A percentile compares a stretch with the other conserved stretches of the same genome.
Evolutionary conservation across 2,113 vertebrate genomes (phyloP).

Genomic region (Mustelus asterias): DNA sequence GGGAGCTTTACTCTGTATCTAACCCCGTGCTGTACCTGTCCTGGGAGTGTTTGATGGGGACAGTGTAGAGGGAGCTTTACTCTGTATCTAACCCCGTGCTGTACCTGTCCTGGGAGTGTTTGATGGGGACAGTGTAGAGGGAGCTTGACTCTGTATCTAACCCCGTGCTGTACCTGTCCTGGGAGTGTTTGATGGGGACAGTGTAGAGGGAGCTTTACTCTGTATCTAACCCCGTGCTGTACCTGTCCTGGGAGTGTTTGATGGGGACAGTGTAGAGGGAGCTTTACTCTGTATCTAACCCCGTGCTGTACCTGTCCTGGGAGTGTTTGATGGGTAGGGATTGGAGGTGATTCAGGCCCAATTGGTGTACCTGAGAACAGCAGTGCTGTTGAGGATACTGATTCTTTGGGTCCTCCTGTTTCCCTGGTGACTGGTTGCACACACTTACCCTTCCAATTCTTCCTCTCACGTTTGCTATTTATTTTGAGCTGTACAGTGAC

Average conservation of each 20-base stretch:
- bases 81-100: not conserved
- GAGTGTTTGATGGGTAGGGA: not conserved
- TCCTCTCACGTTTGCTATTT: constrained; percentile 25
- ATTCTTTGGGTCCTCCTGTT: not conserved
- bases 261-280: not conserved
- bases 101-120: too few relatives aligned
- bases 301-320: not conserved
- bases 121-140: too few relatives aligned
- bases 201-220: too few relatives aligned
- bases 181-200: not conserved
- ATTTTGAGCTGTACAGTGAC: constrained; percentile 50
- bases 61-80: not conserved
- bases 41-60: too few relatives aligned
- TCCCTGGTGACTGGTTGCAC: constrained; percentile 28
- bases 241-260: not conserved
- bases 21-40: too few relatives aligned
- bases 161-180: too few relatives aligned
- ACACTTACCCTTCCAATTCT: constrained; percentile 18
- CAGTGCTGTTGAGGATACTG: not conserved
- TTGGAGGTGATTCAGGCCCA: not conserved
- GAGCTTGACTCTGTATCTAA: too few relatives aligned
- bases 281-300: not conserved
- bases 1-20: too few relatives aligned
- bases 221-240: not conserved
- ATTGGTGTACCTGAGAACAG: not conserved